Evolutionary conservation across 2,888 invertebrate genomes (phyloP), one percentile per base, ranked within the genome.

Genomic region (Emmelina monodactyla): DNA sequence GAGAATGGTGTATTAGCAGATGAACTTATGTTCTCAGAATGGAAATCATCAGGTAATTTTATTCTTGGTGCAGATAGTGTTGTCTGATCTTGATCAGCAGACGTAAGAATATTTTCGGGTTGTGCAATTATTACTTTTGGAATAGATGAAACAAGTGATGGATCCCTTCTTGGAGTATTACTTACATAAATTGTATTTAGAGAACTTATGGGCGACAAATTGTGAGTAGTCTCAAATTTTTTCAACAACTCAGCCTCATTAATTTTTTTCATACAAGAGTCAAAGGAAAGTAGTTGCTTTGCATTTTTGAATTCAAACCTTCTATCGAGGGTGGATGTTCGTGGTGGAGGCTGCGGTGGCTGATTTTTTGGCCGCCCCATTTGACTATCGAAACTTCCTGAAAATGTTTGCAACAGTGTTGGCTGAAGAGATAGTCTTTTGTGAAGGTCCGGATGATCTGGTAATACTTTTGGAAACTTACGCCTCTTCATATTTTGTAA

Each of bases 381-480:
- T 44, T 63, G 62, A 53, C 50, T 62, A 33, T 75, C 75, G 41
- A 49, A 40, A 47, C 50, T 61, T 35, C 55, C 45, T 41, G 52
- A 67, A 48, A 79, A 79, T 40, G 66, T 67, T 61, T 76, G 72
- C 37, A 79, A 58, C 37, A 60, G 46, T 3, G 70, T 69, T 2
- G 85, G 84, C 43, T 88, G 88, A 58, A 88, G 67, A 1, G 87
- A 87, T 35, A 86, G 66, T n/a, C 87, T 67, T 50, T 87, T 87
- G 51, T 81, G 79, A 22, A 65, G 50, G 47, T 66, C 76, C 1
- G 86, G 85, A 47, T 88, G 84, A 62, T 91, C 91, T n/a, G 92
- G 92, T 19, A 92, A 59, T 1, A 92, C 92, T 80, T 92, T 92
- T 0, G 92, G 92, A 55, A 88, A 92, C 57, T 92, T 92, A 46